Percentiles rank a stretch among this genome's conserved stretches.
These are phyloP conservation scores for Copidosoma aretas DNA, from an alignment of 2,888 invertebrate genomes.

Conservation along the genomic window DNA sequence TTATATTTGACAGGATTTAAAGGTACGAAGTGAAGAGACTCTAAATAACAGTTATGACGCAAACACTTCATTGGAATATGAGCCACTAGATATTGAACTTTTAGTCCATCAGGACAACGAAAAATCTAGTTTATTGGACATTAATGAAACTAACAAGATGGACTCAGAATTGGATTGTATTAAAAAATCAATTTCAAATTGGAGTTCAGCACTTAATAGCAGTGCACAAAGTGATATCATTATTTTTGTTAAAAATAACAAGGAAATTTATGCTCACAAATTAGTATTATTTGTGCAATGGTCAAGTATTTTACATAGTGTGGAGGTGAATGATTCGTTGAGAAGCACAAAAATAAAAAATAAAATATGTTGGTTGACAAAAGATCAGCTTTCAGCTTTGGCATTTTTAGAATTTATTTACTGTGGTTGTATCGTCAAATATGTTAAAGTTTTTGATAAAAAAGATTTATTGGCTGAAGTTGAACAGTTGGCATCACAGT, in stretches of 20 bases:
- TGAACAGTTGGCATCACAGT: constrained; percentile 51
- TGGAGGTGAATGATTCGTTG: constrained; percentile 46
- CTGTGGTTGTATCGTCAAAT: constrained; percentile 52
- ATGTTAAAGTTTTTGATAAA: constrained; percentile 45
- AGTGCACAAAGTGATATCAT: constrained; percentile 61
- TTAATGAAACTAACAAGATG: constrained; percentile 9
- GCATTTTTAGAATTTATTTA: constrained; percentile 62
- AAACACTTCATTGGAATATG: constrained; percentile 17
- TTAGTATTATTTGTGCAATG: constrained; percentile 62
- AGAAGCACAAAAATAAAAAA: constrained; percentile 46
- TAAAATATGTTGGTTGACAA: constrained; percentile 52
- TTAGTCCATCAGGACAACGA: constrained; percentile 3
- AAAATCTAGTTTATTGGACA: constrained; percentile 2
- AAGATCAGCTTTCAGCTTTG: constrained; percentile 50
- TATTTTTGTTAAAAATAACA: constrained; percentile 57
- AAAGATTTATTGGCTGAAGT: constrained; percentile 43
- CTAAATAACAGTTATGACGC: neutral
- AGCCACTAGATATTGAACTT: constrained; percentile 28
- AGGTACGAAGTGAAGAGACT: neutral
- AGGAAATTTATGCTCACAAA: constrained; percentile 62
- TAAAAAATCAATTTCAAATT: constrained; percentile 50
- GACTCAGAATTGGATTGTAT: constrained; percentile 38
- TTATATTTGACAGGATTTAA: neutral
- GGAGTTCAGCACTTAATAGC: constrained; percentile 57
- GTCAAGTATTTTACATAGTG: constrained; percentile 58